These are phyloP conservation scores for Hoplias malabaricus DNA, from an alignment of 2,113 vertebrate genomes.

Conservation along the genomic window DNA sequence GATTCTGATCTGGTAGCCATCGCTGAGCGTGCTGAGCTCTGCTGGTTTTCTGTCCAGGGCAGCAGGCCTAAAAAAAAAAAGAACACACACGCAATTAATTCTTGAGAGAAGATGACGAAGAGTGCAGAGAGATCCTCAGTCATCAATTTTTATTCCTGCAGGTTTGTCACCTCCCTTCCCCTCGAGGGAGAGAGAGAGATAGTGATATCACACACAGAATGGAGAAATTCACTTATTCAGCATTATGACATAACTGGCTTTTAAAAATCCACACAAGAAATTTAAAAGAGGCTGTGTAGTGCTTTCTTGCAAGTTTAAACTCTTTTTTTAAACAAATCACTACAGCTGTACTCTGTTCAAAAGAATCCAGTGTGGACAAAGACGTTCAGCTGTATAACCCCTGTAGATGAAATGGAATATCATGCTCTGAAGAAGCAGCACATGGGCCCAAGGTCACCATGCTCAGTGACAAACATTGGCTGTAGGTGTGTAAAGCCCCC, in stretches of 20 bases:
- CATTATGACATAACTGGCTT: background rate
- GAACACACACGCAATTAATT: constrained; percentile 4
- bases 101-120: background rate
- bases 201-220: background rate
- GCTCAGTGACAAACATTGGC: too few relatives aligned
- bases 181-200: background rate
- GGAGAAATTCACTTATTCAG: background rate
- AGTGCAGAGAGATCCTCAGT: background rate
- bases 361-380: too few relatives aligned
- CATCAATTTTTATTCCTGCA: background rate
- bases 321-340: background rate
- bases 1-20: constrained; percentile 95
- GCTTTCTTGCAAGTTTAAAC: background rate
- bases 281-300: background rate
- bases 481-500: too few relatives aligned
- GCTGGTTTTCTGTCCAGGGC: constrained; percentile 81
- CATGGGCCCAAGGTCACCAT: too few relatives aligned
- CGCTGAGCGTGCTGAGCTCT: constrained; percentile 85
- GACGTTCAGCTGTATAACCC: too few relatives aligned
- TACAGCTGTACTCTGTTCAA: background rate
- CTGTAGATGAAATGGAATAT: too few relatives aligned
- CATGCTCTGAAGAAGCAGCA: too few relatives aligned
- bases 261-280: background rate
- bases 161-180: background rate
- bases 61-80: constrained; percentile 76